A percentile compares a stretch with the other conserved stretches of the same genome.
These are phyloP conservation scores for Microplitis deprimator DNA, from an alignment of 2,888 invertebrate genomes.

Conservation along the genomic window DNA sequence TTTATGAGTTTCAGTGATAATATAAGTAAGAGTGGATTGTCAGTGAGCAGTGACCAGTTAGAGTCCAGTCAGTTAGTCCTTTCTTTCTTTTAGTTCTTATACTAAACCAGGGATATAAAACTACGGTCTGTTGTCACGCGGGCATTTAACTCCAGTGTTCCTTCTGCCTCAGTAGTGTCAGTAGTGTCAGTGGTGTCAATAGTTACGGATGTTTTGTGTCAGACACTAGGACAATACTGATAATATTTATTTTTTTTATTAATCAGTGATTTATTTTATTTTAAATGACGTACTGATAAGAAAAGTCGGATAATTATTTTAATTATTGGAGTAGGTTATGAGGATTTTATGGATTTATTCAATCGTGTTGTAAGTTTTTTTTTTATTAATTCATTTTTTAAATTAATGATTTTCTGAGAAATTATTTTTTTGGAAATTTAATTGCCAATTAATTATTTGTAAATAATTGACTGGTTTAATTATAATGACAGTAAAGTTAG, in stretches of 20 bases:
- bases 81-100: too few species aligned
- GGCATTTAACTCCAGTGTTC: not conserved
- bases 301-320: too few species aligned
- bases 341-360: slow-evolving; percentile 17
- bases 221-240: slow-evolving; percentile 11
- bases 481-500: too few species aligned
- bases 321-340: not conserved
- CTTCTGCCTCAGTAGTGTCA: not conserved
- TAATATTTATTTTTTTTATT: not conserved
- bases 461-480: too few species aligned
- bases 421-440: too few species aligned
- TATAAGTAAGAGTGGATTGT: too few species aligned
- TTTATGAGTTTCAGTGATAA: not conserved
- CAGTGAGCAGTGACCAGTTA: too few species aligned
- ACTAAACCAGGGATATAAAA: not conserved
- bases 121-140: not conserved
- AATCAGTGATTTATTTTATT: too few species aligned
- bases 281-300: too few species aligned
- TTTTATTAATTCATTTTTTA: not conserved
- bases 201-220: slow-evolving; percentile 17
- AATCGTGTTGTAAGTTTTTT: slow-evolving; percentile 9
- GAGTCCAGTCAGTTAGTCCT: too few species aligned
- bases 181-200: slow-evolving; percentile 15
- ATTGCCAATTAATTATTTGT: too few species aligned
- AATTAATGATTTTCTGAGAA: too few species aligned